Conservation (phyloP, 2,113 vertebrate species). For the Collichthys lucidus region DNA sequence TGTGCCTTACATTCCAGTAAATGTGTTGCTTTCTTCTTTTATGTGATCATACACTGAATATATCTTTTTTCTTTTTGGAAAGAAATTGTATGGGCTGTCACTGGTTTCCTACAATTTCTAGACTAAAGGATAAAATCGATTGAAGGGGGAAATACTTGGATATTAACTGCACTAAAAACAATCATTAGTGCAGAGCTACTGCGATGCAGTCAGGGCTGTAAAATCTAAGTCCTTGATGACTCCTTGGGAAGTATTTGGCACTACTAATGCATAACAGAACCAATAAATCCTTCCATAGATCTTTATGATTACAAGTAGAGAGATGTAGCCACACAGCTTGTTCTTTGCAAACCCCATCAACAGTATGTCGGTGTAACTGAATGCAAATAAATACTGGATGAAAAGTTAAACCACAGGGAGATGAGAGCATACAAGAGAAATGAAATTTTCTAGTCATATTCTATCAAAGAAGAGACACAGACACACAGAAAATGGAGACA, state of each 20-base stretch:
- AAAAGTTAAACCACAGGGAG: background rate
- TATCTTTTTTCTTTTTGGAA: background rate
- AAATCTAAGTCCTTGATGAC: background rate
- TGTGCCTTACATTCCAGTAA: background rate
- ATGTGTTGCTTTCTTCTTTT: background rate
- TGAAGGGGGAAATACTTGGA: background rate
- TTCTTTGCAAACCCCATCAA: background rate
- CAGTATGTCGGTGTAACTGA: background rate
- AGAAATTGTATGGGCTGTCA: background rate
- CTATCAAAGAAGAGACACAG: background rate
- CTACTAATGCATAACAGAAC: background rate
- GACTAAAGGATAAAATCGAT: background rate
- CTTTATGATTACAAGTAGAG: background rate
- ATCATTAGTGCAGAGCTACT: background rate
- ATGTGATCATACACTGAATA: background rate
- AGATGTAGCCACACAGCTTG: background rate
- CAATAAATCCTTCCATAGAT: background rate
- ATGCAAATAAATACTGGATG: constrained; percentile 10
- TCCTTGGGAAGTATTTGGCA: background rate
- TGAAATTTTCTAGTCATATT: constrained; percentile 5
- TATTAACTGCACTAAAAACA: background rate
- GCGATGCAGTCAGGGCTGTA: background rate
- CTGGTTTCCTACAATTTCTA: background rate
- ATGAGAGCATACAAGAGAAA: background rate
- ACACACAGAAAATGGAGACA: constrained; percentile 2